phyloP scores from a whole-genome alignment of 2,888 invertebrate genomes.

The Drosophila lutescens region DNA sequence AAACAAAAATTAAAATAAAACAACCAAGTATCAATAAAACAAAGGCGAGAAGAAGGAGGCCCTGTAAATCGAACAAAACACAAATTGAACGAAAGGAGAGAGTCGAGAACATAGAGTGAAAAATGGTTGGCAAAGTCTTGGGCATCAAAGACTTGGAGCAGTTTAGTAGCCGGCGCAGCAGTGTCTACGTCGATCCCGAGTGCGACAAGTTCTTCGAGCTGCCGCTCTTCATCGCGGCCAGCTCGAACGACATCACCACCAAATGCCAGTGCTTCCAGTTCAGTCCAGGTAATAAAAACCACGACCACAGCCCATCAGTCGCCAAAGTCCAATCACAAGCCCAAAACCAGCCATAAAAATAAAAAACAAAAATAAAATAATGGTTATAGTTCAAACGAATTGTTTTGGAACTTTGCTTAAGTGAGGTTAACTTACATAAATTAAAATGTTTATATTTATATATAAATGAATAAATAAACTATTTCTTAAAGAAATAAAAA shows the following conservation, averaged over 20 bases:
- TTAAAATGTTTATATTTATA: no score
- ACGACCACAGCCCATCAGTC: not conserved
- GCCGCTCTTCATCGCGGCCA: slow-evolving; percentile 82
- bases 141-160: slow-evolving; percentile 83
- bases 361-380: slow-evolving; percentile 20
- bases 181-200: slow-evolving; percentile 84
- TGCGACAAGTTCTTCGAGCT: slow-evolving; percentile 84
- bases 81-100: slow-evolving; percentile 14
- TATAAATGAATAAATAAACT: no score
- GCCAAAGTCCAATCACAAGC: slow-evolving; percentile 23
- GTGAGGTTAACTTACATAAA: no score
- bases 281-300: slow-evolving; percentile 81
- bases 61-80: slow-evolving; percentile 37
- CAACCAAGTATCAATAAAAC: slow-evolving; percentile 28
- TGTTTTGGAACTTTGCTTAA: not conserved
- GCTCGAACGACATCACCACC: slow-evolving; percentile 83
- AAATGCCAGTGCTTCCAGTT: slow-evolving; percentile 84
- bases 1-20: slow-evolving; percentile 34
- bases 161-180: slow-evolving; percentile 84
- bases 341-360: slow-evolving; percentile 17
- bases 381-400: slow-evolving; percentile 31
- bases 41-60: slow-evolving; percentile 21
- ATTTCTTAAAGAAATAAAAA: no score
- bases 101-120: slow-evolving; percentile 30
- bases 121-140: slow-evolving; percentile 84